Evolutionary conservation across 2,113 vertebrate species (phyloP), one percentile per base, ranked within the genome.

Genomic region (Syngnathus typhle): DNA sequence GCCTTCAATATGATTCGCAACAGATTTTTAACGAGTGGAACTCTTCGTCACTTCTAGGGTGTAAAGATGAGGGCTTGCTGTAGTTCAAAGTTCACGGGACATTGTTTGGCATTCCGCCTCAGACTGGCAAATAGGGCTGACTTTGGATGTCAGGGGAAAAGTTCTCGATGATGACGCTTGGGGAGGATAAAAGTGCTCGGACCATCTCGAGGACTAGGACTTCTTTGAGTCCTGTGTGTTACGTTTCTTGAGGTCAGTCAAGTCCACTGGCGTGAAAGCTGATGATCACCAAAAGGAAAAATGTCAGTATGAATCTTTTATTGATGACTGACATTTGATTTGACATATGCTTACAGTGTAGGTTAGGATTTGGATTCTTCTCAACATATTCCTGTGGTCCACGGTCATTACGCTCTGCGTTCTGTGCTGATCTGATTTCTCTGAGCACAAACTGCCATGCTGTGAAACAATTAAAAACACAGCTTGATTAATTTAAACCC

Each of bases 301-400:
- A 12, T 70, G 5, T 18, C 7, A 2, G 1, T 23, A 64, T 56
- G 23, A 23, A 19, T 44, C 21, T 27, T 54, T 49, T 37, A 38
- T 16, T 23, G 10, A 2, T 23, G 15, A 49, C 8, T 46, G 10
- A 11, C 3, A 70, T 49, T 49, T 8, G 15, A 62, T 12, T 43
- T 60, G 15, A 21, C 2, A 19, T 43, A 49, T 55, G 91, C 95
- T 94, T 89, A 98, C 96, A 93, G 92, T 95, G 94, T 70, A 98
- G 88, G 85, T 93, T 94, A 54, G 95, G 96, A 80, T 98, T 98
- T 63, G 95, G 95, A 83, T 92, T 95, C 90, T 98, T 99, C 88
- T 98, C 96, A 88, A 98, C 95, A 32, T 99, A 99, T 71, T 98
- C 95, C 80, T 98, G 95, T 81, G 96, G 94, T 81, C 96, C 92